These are phyloP conservation scores for Macrochelys suwanniensis DNA, from an alignment of 2,797 vertebrate species.

Conservation along the genomic window DNA sequence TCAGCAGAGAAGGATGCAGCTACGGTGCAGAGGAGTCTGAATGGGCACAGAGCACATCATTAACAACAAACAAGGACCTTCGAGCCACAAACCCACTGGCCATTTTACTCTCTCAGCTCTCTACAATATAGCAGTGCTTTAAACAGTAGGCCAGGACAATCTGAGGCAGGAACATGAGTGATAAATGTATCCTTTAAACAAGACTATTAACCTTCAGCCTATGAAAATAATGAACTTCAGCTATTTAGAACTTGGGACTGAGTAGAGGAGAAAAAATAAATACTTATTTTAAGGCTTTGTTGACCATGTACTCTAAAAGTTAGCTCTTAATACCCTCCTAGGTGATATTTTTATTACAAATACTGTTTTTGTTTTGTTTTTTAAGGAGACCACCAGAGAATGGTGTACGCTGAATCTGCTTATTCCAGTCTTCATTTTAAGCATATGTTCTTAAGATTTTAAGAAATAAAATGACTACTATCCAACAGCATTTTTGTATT, in stretches of 20 bases:
- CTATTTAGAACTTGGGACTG: conserved; percentile 37
- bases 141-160: conserved; percentile 38
- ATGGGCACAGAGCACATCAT: rapidly evolving
- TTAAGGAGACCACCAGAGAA: conserved; percentile 7
- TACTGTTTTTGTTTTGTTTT: background rate
- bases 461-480: background rate
- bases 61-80: background rate
- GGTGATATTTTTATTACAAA: background rate
- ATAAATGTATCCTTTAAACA: conserved; percentile 23
- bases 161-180: background rate
- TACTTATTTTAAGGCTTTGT: conserved; percentile 36
- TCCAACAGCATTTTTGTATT: background rate
- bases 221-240: conserved; percentile 27
- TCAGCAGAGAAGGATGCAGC: conserved; percentile 37
- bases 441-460: background rate
- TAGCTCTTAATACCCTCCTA: background rate
- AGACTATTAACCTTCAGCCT: conserved; percentile 46
- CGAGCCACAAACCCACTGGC: background rate
- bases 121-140: conserved; percentile 40
- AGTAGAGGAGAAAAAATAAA: conserved; percentile 25
- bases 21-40: background rate
- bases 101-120: conserved; percentile 10
- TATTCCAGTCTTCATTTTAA: background rate
- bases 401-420: background rate
- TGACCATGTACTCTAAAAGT: conserved; percentile 44